Conservation (phyloP, 1,140 invertebrate genomes). For the Penaeus indicus region DNA sequence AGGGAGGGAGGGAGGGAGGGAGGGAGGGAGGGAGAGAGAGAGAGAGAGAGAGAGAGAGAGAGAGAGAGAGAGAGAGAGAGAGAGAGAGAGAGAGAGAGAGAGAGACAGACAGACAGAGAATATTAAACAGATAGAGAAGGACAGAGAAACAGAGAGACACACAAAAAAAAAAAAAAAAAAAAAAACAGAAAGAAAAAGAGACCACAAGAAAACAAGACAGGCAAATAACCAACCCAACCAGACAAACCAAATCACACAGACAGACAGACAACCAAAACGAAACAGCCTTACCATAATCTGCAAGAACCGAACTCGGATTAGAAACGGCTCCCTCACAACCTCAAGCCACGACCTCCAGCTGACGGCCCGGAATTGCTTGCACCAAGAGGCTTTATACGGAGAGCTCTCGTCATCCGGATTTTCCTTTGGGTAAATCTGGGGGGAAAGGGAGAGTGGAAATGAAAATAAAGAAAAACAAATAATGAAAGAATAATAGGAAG, state of each 20-base stretch:
- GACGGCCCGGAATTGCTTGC: constrained; percentile 87
- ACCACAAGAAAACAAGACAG: background rate
- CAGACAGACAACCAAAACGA: background rate
- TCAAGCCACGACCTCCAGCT: constrained; percentile 91
- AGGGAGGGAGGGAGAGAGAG: background rate
- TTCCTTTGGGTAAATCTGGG: background rate
- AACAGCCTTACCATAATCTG: constrained; percentile 86
- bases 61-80: too few species aligned
- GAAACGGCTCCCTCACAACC: constrained; percentile 87
- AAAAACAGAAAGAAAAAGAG: background rate
- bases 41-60: too few species aligned
- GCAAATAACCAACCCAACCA: background rate
- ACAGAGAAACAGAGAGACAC: background rate
- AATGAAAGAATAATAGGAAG: too few species aligned
- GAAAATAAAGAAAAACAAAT: too few species aligned
- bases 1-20: background rate
- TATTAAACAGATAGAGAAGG: too few species aligned
- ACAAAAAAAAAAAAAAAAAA: background rate
- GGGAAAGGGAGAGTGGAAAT: too few species aligned
- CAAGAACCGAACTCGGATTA: constrained; percentile 88
- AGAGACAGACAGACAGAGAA: background rate
- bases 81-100: too few species aligned
- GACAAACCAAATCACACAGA: background rate
- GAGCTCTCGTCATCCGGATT: constrained; percentile 68
- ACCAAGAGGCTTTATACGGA: constrained; percentile 88